Conservation (phyloP, 1,140 invertebrate genomes). For the Ceratina australensis region DNA sequence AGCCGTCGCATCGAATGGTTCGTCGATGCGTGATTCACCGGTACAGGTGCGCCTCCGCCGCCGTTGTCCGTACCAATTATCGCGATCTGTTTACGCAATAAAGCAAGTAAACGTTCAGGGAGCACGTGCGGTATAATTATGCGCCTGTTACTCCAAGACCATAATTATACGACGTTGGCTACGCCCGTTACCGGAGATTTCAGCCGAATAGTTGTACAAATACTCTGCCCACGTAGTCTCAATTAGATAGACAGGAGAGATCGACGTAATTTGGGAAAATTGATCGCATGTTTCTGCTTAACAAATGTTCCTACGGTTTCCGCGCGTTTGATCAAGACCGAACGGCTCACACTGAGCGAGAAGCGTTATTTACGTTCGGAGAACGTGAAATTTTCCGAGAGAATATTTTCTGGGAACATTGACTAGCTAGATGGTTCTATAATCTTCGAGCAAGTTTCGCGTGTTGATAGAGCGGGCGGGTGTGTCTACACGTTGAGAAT, state of each 20-base stretch:
- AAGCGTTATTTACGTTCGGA: too few relatives aligned
- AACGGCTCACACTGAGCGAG: too few relatives aligned
- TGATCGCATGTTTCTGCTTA: too few relatives aligned
- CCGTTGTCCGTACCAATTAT: conserved; percentile 16
- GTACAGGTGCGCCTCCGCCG: too few relatives aligned
- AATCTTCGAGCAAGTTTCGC: conserved; percentile 12
- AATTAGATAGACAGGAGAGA: too few relatives aligned
- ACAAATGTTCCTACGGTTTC: too few relatives aligned
- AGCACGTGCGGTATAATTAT: conserved; percentile 7
- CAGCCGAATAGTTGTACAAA: too few relatives aligned
- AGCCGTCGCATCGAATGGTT: not conserved
- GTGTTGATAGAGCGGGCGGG: not conserved
- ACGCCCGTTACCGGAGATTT: not conserved
- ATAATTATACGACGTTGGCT: conserved; percentile 15
- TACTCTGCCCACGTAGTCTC: too few relatives aligned
- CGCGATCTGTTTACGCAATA: conserved; percentile 34
- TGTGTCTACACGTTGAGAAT: not conserved
- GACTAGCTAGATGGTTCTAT: not conserved
- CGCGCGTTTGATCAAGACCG: too few relatives aligned
- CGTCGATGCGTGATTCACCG: not conserved
- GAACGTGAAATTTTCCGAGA: too few relatives aligned
- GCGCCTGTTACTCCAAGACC: conserved; percentile 1
- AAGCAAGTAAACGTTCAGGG: conserved; percentile 9
- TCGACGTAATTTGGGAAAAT: too few relatives aligned
- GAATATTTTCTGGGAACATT: not conserved